Evolutionary conservation across 1,140 invertebrate genomes (phyloP).

Genomic region (Nasonia longicornis): DNA sequence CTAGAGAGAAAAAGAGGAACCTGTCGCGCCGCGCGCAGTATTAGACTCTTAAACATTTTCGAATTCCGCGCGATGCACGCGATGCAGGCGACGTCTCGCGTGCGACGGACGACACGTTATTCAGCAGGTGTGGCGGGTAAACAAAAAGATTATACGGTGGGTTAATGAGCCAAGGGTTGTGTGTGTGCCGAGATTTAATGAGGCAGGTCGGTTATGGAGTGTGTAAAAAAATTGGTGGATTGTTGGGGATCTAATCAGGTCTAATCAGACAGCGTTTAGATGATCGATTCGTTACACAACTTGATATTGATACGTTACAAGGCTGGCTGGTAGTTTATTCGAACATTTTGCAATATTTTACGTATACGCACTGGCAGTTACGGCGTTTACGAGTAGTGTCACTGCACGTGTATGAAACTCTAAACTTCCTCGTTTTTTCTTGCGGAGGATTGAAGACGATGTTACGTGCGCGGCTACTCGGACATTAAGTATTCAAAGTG

Average conservation of each 20-base stretch:
- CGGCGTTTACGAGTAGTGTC: not conserved
- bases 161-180: slow-evolving; percentile 10
- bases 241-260: no score
- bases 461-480: slow-evolving; percentile 1
- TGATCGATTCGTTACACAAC: no score
- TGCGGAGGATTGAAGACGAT: not conserved
- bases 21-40: not conserved
- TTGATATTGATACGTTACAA: no score
- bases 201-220: not conserved
- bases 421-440: slow-evolving; percentile 1
- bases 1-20: not conserved
- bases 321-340: no score
- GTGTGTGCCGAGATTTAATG: slow-evolving; percentile 7
- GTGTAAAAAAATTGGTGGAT: not conserved
- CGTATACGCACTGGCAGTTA: not conserved
- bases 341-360: not conserved
- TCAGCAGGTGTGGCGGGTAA: slow-evolving; percentile 16
- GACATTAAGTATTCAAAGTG: not conserved
- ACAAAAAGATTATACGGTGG: slow-evolving; percentile 11
- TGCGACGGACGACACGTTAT: slow-evolving; percentile 1
- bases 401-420: not conserved
- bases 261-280: no score
- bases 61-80: not conserved
- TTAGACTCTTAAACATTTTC: not conserved
- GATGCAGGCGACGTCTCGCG: slow-evolving; percentile 6